These are phyloP conservation scores for Rugalucina vietnamica DNA, from an alignment of 2,888 invertebrate genomes.

Conservation along the genomic window DNA sequence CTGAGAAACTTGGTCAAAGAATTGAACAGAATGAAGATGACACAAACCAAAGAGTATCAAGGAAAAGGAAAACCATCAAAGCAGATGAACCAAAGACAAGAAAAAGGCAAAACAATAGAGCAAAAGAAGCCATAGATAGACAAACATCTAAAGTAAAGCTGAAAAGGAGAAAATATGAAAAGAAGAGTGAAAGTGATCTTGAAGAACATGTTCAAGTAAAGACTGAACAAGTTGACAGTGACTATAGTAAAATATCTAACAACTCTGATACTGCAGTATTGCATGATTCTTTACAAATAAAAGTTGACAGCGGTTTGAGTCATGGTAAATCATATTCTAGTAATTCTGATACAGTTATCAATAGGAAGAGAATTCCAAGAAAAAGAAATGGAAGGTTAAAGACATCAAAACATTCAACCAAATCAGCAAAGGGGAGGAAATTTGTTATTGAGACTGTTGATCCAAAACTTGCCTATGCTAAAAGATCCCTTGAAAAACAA, in stretches of 20 bases:
- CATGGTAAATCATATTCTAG: not conserved
- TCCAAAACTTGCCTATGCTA: slow-evolving; percentile 15
- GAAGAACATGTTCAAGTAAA: not conserved
- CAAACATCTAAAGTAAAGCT: not conserved
- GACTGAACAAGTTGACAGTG: not conserved
- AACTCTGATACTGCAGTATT: not conserved
- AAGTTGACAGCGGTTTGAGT: not conserved
- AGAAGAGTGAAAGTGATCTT: not conserved
- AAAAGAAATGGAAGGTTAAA: not conserved
- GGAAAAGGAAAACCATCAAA: not conserved
- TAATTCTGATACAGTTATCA: not conserved
- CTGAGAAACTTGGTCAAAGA: too few species aligned
- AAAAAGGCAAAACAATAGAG: not conserved
- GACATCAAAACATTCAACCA: not conserved
- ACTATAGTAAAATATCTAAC: not conserved
- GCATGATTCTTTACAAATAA: not conserved
- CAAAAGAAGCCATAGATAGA: not conserved
- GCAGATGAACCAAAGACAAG: not conserved
- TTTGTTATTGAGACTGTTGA: not conserved
- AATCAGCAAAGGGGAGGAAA: not conserved
- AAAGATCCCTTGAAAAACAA: slow-evolving; percentile 4
- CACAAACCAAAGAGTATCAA: too few species aligned
- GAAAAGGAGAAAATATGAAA: not conserved
- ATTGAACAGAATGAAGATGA: too few species aligned
- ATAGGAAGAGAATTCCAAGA: not conserved